Conservation (phyloP, 2,797 vertebrate species). For the Peromyscus attwateri region DNA sequence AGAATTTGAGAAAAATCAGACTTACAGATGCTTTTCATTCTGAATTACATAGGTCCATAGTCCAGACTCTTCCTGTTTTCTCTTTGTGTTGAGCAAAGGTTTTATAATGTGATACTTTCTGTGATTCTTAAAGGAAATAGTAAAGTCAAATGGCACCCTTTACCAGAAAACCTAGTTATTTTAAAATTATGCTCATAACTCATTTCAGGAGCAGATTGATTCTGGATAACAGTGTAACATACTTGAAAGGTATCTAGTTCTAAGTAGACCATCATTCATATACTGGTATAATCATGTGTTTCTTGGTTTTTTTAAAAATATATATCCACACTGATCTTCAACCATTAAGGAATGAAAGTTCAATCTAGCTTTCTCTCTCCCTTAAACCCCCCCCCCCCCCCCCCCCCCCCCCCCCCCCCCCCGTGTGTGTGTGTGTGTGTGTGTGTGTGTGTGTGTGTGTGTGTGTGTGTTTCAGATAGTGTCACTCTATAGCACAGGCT, state of each 20-base stretch:
- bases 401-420: too few relatives aligned
- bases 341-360: slow-evolving; percentile 52
- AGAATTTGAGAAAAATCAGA: slow-evolving; percentile 17
- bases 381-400: too few relatives aligned
- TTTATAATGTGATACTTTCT: slow-evolving; percentile 60
- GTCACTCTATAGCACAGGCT: not conserved
- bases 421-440: not conserved
- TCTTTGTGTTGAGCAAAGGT: slow-evolving; percentile 36
- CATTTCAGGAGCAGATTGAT: slow-evolving; percentile 24
- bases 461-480: not conserved
- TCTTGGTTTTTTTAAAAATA: slow-evolving; percentile 20
- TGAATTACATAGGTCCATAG: not conserved
- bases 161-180: slow-evolving; percentile 34
- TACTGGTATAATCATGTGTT: slow-evolving; percentile 37
- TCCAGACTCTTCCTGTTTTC: slow-evolving; percentile 41
- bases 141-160: slow-evolving; percentile 36
- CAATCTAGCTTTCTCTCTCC: not conserved
- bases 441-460: not conserved
- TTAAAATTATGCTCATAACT: not conserved
- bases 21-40: slow-evolving; percentile 52
- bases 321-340: not conserved
- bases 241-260: slow-evolving; percentile 13
- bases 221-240: not conserved
- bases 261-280: slow-evolving; percentile 41
- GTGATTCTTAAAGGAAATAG: slow-evolving; percentile 31